Conservation (phyloP, 2,888 invertebrate genomes). For the Netelia virgata region DNA sequence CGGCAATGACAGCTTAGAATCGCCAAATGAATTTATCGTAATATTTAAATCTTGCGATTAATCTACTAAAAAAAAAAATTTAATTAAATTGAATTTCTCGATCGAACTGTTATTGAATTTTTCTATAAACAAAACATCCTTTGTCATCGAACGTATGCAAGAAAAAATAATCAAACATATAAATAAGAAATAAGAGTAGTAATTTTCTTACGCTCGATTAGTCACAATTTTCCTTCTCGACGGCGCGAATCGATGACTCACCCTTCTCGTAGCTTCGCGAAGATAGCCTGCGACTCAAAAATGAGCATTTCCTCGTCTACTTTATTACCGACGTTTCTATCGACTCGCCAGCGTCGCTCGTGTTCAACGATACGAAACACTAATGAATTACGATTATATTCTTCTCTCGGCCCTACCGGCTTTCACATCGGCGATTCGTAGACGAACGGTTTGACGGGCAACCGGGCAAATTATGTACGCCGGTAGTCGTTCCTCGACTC, state of each 20-base stretch:
- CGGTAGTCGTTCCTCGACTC: constrained; percentile 18
- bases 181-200: no score
- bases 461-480: constrained; percentile 63
- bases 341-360: constrained; percentile 27
- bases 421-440: constrained; percentile 19
- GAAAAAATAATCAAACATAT: no score
- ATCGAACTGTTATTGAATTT: background rate
- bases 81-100: background rate
- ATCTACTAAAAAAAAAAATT: no score
- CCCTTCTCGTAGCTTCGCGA: background rate
- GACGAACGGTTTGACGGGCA: constrained; percentile 54
- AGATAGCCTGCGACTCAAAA: constrained; percentile 17
- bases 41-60: no score
- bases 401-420: constrained; percentile 24
- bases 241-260: background rate
- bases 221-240: constrained; percentile 23
- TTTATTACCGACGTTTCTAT: constrained; percentile 43
- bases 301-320: constrained; percentile 52
- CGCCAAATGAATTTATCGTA: no score
- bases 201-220: constrained; percentile 23
- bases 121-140: no score
- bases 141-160: no score
- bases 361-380: constrained; percentile 26
- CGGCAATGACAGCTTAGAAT: no score
- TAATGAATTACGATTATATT: constrained; percentile 65